Evolutionary conservation across 2,797 vertebrate genomes (phyloP).

Genomic region (Acanthis flammea): DNA sequence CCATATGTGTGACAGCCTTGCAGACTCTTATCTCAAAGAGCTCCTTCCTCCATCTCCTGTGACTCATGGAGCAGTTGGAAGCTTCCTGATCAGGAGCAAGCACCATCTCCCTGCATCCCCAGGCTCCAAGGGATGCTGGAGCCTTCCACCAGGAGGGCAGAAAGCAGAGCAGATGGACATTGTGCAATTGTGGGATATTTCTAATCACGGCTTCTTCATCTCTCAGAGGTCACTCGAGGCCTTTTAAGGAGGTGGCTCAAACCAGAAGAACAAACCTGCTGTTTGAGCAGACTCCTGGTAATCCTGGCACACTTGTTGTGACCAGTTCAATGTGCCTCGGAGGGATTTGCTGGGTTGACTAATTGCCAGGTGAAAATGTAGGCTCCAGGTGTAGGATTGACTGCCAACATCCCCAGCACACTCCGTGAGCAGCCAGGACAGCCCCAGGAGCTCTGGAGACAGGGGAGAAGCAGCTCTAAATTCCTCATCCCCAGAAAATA

Average conservation of each 20-base stretch:
- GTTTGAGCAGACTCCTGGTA: not conserved
- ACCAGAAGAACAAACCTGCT: not conserved
- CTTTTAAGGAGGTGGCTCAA: conserved; percentile 8
- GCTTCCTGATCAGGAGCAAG: not conserved
- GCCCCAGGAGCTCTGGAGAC: not conserved
- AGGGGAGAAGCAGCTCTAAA: not conserved
- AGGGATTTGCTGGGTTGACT: not conserved
- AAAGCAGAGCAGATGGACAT: conserved; percentile 12
- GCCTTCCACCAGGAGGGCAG: not conserved
- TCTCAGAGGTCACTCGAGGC: not conserved
- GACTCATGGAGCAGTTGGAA: not conserved
- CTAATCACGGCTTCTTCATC: not conserved
- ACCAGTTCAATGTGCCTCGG: not conserved
- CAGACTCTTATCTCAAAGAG: not conserved
- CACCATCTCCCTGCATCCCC: not conserved
- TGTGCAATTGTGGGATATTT: not conserved
- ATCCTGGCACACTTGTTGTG: not conserved
- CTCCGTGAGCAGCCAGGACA: not conserved
- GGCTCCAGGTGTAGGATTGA: not conserved
- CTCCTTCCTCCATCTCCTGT: not conserved
- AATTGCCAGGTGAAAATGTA: not conserved
- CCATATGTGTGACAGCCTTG: not conserved
- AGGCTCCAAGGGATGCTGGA: not conserved
- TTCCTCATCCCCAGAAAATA: not conserved
- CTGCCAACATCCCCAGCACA: not conserved